Evolutionary conservation across 2,888 invertebrate genomes (phyloP).

Genomic region (Pristionchus exspectatus): DNA sequence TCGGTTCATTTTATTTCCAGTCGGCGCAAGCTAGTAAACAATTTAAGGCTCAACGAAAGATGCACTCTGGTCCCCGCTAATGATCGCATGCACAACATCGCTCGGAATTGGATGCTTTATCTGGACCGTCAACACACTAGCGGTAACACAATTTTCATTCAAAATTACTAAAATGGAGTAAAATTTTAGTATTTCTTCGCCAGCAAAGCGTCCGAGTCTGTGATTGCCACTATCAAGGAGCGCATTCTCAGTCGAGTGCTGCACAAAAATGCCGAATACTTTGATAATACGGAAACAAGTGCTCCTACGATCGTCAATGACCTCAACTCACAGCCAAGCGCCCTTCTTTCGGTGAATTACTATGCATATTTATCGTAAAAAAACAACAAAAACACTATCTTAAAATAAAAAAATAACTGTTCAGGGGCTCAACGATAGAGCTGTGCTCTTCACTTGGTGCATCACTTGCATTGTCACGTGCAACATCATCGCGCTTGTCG

Average conservation of each 20-base stretch:
- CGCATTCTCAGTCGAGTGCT: constrained; percentile 26
- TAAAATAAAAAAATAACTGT: too few species aligned
- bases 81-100: not conserved
- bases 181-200: constrained; percentile 31
- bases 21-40: not conserved
- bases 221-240: constrained; percentile 6
- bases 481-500: not conserved
- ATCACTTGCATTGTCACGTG: not conserved
- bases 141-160: not conserved
- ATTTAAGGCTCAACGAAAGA: not conserved
- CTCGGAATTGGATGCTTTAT: not conserved
- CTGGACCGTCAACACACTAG: not conserved
- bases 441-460: constrained; percentile 62
- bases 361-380: too few species aligned
- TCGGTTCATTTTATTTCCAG: too few species aligned
- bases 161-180: too few species aligned
- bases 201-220: constrained; percentile 12
- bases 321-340: constrained; percentile 1
- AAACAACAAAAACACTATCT: too few species aligned
- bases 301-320: constrained; percentile 1
- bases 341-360: not conserved
- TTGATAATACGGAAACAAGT: constrained; percentile 40
- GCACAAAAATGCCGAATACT: not conserved
- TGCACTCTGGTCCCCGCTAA: not conserved
- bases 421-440: constrained; percentile 65